Evolutionary conservation across 2,888 invertebrate genomes (phyloP).

Genomic region (Choristoneura rosaceana): DNA sequence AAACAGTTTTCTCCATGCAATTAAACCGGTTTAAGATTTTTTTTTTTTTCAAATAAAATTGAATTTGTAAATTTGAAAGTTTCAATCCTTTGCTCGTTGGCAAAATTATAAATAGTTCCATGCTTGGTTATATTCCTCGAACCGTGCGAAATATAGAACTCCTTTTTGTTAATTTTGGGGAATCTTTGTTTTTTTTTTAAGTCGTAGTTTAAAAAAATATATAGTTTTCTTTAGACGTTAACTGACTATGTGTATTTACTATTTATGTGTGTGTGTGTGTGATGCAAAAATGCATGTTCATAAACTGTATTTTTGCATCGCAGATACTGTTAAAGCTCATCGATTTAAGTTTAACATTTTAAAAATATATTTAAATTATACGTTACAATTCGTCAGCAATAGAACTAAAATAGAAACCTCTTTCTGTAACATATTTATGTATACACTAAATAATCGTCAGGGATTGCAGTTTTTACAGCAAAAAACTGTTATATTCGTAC

Average conservation of each 20-base stretch:
- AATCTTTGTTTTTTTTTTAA: conserved; percentile 18
- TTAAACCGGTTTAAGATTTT: no score
- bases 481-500: no score
- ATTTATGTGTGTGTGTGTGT: conserved; percentile 24
- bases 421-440: background rate
- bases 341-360: conserved; percentile 34
- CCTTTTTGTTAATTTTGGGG: conserved; percentile 21
- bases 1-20: no score
- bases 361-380: conserved; percentile 32
- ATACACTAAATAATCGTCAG: background rate
- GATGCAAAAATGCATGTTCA: conserved; percentile 1
- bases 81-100: no score
- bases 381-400: conserved; percentile 25
- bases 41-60: no score
- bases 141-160: background rate
- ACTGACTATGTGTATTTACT: conserved; percentile 27
- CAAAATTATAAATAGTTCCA: no score
- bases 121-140: conserved; percentile 7
- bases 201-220: conserved; percentile 28
- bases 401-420: background rate
- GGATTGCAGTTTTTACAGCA: no score
- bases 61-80: no score
- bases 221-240: conserved; percentile 24
- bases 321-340: conserved; percentile 13
- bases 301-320: conserved; percentile 9